Evolutionary conservation across 2,113 vertebrate species (phyloP).

Genomic region (Ammospiza caudacuta): DNA sequence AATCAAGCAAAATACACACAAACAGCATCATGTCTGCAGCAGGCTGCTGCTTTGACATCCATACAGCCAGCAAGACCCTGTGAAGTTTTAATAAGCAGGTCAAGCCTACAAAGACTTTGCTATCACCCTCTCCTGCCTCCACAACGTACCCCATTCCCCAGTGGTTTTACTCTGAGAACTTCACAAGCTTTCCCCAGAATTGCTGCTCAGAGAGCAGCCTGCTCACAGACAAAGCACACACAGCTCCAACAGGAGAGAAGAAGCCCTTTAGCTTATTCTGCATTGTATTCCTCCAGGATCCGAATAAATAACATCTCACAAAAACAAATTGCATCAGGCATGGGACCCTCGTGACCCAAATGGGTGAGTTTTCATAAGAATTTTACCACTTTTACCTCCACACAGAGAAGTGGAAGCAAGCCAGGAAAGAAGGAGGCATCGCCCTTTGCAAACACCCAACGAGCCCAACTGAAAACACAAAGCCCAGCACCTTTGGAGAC

Average conservation of each 20-base stretch:
- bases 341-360: accelerated
- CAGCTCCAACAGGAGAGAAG: background rate
- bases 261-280: background rate
- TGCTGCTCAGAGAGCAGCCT: background rate
- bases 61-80: background rate
- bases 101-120: background rate
- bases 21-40: background rate
- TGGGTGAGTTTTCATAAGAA: background rate
- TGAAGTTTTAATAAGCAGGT: background rate
- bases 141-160: accelerated
- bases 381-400: background rate
- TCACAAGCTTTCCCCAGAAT: background rate
- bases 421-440: background rate
- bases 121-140: background rate
- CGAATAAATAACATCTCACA: background rate
- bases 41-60: background rate
- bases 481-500: background rate
- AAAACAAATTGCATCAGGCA: background rate
- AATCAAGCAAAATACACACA: background rate
- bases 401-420: background rate
- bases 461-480: background rate
- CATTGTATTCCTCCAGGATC: background rate
- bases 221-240: accelerated
- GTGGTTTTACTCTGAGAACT: background rate
- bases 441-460: slow-evolving; percentile 32